Base-by-base conservation (phyloP, 2,797 vertebrate genomes). In the Anniella stebbinsi region DNA sequence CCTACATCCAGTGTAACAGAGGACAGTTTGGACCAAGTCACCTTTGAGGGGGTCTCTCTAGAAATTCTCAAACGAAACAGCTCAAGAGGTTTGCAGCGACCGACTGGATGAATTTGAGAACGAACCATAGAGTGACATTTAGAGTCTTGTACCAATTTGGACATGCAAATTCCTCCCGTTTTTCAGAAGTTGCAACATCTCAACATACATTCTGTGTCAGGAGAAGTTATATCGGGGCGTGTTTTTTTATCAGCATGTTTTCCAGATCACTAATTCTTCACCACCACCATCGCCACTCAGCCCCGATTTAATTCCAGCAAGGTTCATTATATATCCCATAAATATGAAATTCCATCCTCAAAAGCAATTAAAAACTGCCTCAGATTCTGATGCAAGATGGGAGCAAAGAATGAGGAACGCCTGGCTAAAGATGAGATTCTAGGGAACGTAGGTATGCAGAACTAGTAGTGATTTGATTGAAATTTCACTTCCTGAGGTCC, bases 31-130 rank as follows among this genome's bases (percentile, higher is more conserved):
- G 13, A 13, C 72, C 73, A 88, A n/a, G 78, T 69, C 0, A 0
- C 84, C 93, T 92, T 92, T 94, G 86, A 88, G 92, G 3, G 80
- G 60, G 63, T 87, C 80, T 88, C 78, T 93, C 91, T 88, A 86
- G 57, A 8, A 45, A 86, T 63, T 48, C 92, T 93, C 66, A 90
- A 87, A 88, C 70, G 89, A 89, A 87, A 51, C 89, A 89, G 95
- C 80, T 91, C 92, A 94, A 83, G 88, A 89, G 89, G 76, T 92
- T 86, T 88, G 90, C 82, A 91, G 76, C 0, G 2, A 70, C n/a
- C 1, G 30, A 54, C n/a, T 28, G n/a, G 10, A 45, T 15, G 28
- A 93, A 93, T 90, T 87, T 93, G 87, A 93, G 92, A 95, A 90
- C 90, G 87, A 93, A 93, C 92, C 87, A 87, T 83, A 7, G 45